Evolutionary conservation across 2,113 vertebrate species (phyloP), one percentile per base, ranked within the genome.

Genomic region (Oncorhynchus nerka): DNA sequence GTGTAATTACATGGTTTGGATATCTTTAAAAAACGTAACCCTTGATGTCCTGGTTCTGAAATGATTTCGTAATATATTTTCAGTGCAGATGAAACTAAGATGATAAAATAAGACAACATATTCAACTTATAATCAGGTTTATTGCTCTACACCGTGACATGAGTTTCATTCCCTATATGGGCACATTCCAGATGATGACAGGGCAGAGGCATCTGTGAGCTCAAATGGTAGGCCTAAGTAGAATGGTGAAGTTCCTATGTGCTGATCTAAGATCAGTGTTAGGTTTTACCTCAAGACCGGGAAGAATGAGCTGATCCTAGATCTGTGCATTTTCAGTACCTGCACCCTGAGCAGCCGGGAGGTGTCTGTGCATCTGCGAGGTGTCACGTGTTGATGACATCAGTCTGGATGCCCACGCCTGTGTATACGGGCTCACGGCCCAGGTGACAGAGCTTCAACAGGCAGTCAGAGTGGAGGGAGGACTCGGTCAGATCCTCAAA

Each of bases 401-500:
- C 82, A 49, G 82, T 84, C 76, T 87, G 82, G 6, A 80, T 70
- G 34, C 71, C 74, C 1, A 65, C 57, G 24, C 86, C 81, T 26
- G 76, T 74, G 59, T 76, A 79, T 12, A 82, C 84, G 1, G 81
- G 84, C 66, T 85, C 84, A 19, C 24, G 68, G 16, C 80, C 87
- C 30, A 86, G 79, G 22, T 68, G 71, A 12, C 71, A 70, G 3
- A 81, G 74, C 45, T 51, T 81, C 79, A 74, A 85, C 68, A 82
- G 84, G 84, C 83, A 81, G 76, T 87, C 84, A 12, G 84, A 85
- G 75, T 83, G 83, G 16, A 85, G 84, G 66, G 78, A 76, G 69
- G 82, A 84, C 73, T 84, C 77, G 1, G 85, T 86, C 64, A 83
- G 73, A 71, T 88, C 81, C 51, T 84, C 79, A 78, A 86, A 85